phyloP scores from a whole-genome alignment of 1,140 invertebrate species.

The Pemphigus obesinymphae region DNA sequence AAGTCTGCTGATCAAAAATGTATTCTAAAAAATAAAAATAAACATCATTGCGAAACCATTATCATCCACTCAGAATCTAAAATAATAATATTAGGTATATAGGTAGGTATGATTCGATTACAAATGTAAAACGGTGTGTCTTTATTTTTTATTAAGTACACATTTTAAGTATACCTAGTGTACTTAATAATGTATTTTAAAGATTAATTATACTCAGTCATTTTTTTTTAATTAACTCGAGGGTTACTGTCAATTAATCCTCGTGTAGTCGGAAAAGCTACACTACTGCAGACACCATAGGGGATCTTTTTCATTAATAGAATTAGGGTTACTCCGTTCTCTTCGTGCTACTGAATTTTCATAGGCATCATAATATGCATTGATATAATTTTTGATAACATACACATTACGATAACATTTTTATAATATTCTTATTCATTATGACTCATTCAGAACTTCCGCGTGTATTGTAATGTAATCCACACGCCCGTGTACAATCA shows the following conservation, averaged over 20 bases:
- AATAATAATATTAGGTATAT: no score
- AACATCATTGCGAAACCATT: no score
- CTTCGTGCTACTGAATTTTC: neutral
- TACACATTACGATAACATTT: neutral
- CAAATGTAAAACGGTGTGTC: no score
- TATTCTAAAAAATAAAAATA: no score
- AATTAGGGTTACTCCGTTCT: neutral
- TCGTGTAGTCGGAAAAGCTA: neutral
- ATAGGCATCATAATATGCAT: neutral
- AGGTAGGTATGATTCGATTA: no score
- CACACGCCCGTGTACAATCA: neutral
- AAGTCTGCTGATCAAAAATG: no score
- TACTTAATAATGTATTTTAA: neutral
- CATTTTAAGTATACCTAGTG: no score
- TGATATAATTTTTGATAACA: neutral
- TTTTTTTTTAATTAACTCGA: constrained; percentile 7
- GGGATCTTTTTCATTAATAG: neutral
- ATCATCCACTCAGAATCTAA: no score
- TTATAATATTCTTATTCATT: neutral
- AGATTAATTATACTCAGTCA: neutral
- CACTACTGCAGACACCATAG: neutral
- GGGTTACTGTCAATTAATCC: neutral
- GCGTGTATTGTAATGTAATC: neutral
- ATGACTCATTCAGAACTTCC: constrained; percentile 5
- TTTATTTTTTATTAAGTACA: no score